Conservation (phyloP, 2,797 vertebrate genomes). For the Pitangus sulphuratus region DNA sequence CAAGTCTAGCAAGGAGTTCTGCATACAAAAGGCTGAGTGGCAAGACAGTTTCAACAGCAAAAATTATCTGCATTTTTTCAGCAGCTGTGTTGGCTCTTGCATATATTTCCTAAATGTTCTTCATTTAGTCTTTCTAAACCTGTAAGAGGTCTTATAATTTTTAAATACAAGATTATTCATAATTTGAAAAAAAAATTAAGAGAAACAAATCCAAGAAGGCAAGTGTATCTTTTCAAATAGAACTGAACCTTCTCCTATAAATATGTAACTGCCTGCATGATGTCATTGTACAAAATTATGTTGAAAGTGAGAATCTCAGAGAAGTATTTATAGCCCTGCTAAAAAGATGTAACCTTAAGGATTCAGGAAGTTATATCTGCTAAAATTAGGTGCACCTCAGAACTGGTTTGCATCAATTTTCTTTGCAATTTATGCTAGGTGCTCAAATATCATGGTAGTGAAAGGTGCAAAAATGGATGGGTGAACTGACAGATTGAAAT, state of each 20-base stretch:
- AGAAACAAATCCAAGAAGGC: background rate
- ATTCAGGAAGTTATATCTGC: background rate
- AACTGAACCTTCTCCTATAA: background rate
- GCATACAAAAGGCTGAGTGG: background rate
- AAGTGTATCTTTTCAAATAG: background rate
- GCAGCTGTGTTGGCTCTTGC: background rate
- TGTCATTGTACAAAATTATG: background rate
- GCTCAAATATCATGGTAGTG: background rate
- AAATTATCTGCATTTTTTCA: background rate
- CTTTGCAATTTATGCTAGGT: background rate
- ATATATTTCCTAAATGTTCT: background rate
- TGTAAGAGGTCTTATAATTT: background rate
- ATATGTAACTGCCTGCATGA: background rate
- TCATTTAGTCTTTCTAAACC: background rate
- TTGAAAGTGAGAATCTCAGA: background rate
- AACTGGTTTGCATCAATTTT: slow-evolving; percentile 10
- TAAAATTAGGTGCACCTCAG: slow-evolving; percentile 4
- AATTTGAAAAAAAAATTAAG: background rate
- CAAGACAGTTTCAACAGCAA: background rate
- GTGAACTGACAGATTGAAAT: background rate
- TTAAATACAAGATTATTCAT: background rate
- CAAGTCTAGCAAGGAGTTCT: background rate
- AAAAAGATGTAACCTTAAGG: background rate
- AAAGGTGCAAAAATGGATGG: background rate
- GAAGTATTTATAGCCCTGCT: background rate